Conservation (phyloP, 2,888 invertebrate genomes). For the Phragmatobia fuliginosa region DNA sequence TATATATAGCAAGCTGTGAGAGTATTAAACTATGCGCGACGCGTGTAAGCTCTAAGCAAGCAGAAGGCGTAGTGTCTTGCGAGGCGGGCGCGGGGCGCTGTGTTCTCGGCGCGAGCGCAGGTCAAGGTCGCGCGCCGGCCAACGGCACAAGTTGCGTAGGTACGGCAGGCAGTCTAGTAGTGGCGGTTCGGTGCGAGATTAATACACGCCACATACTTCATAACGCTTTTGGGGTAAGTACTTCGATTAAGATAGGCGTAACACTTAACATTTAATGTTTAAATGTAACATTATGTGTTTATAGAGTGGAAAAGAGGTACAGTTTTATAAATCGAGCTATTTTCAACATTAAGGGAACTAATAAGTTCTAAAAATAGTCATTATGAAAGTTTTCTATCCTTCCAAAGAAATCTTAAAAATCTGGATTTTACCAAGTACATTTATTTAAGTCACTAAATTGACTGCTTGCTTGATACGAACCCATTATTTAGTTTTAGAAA, state of each 20-base stretch:
- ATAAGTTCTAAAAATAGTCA: not conserved
- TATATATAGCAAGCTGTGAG: too few species aligned
- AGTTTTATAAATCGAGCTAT: not conserved
- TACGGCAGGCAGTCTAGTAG: too few species aligned
- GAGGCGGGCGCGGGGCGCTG: too few species aligned
- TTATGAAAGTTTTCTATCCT: not conserved
- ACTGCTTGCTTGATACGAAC: not conserved
- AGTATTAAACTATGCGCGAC: too few species aligned
- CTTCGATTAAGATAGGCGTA: constrained; percentile 49
- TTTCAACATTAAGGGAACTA: not conserved
- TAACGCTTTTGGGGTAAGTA: constrained; percentile 42
- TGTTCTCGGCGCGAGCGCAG: too few species aligned
- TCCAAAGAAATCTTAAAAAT: not conserved
- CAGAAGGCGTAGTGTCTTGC: too few species aligned
- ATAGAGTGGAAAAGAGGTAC: constrained; percentile 8
- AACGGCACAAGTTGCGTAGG: too few species aligned
- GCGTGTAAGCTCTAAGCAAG: too few species aligned
- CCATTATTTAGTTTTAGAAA: too few species aligned
- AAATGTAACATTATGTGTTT: constrained; percentile 18
- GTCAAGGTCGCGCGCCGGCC: too few species aligned
- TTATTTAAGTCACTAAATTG: not conserved
- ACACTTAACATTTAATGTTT: constrained; percentile 29
- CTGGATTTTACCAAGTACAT: not conserved
- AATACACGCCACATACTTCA: too few species aligned
- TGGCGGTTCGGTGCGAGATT: too few species aligned